phyloP scores from a whole-genome alignment of 2,113 vertebrate genomes.

The Cephalopterus ornatus region DNA sequence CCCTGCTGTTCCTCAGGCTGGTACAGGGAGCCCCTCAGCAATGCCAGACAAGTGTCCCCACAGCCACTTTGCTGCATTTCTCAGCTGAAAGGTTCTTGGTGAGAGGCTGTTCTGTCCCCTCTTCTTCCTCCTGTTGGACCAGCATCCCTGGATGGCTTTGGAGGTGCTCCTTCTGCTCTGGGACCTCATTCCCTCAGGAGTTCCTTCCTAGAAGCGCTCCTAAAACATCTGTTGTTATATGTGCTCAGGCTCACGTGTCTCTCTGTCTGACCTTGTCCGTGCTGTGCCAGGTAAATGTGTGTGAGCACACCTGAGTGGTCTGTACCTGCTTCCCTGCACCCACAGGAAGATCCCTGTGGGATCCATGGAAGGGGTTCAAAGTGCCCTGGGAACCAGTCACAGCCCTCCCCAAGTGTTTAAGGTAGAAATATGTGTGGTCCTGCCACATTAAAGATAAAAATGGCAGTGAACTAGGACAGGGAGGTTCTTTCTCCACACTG shows the following conservation, averaged over 20 bases:
- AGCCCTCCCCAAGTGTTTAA: background rate
- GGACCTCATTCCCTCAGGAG: background rate
- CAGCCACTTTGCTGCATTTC: background rate
- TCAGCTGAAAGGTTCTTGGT: background rate
- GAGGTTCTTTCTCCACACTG: background rate
- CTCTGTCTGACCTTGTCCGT: background rate
- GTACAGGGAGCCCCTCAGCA: background rate
- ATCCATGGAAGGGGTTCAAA: rapidly evolving
- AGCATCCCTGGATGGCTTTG: background rate
- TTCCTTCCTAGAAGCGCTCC: background rate
- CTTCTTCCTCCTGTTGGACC: background rate
- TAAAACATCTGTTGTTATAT: background rate
- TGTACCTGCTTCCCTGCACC: background rate
- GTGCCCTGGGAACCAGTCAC: background rate
- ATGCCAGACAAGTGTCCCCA: background rate
- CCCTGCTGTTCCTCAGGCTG: background rate
- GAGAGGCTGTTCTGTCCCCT: background rate
- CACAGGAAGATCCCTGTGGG: no score
- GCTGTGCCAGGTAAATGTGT: background rate
- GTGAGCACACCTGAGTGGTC: background rate
- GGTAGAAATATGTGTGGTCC: rapidly evolving
- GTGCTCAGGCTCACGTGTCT: background rate
- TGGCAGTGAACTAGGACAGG: background rate
- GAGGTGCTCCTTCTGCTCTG: background rate
- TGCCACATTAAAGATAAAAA: background rate